A percentile compares a stretch with the other conserved stretches of the same genome.
Conservation (phyloP, 2,888 invertebrate species). For the Macrosiphum euphorbiae region DNA sequence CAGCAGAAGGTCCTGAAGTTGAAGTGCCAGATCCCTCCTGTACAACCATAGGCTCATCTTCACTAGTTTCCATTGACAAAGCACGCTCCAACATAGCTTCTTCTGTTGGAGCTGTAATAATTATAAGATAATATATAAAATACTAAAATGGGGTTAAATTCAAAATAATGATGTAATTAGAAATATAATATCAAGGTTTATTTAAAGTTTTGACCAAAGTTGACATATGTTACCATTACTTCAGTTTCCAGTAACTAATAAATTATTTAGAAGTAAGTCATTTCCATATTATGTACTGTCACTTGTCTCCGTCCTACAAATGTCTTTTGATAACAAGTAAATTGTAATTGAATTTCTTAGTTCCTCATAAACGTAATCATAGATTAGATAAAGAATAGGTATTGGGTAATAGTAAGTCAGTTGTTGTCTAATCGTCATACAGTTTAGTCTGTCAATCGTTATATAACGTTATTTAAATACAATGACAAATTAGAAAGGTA, state of each 20-base stretch:
- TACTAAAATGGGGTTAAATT: not conserved
- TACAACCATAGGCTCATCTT: slow-evolving; percentile 69
- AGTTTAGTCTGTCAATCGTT: too few relatives aligned
- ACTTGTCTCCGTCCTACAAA: not conserved
- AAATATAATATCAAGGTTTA: not conserved
- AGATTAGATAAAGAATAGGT: too few relatives aligned
- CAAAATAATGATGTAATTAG: not conserved
- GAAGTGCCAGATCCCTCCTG: slow-evolving; percentile 69
- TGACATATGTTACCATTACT: not conserved
- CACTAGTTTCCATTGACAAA: slow-evolving; percentile 85
- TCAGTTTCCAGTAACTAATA: not conserved
- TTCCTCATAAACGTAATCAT: too few relatives aligned
- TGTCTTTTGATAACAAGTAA: too few relatives aligned
- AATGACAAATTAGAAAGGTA: too few relatives aligned
- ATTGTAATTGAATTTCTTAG: too few relatives aligned
- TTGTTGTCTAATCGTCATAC: too few relatives aligned
- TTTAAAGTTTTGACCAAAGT: not conserved
- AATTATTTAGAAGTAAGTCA: not conserved
- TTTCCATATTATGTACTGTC: not conserved
- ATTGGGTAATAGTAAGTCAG: too few relatives aligned
- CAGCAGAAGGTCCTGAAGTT: slow-evolving; percentile 69
- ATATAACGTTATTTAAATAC: too few relatives aligned
- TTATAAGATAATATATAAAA: not conserved
- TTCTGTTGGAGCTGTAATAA: slow-evolving; percentile 75
- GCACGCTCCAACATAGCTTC: slow-evolving; percentile 90